Conservation (phyloP, 2,888 invertebrate genomes). For the Callinectes sapidus region DNA sequence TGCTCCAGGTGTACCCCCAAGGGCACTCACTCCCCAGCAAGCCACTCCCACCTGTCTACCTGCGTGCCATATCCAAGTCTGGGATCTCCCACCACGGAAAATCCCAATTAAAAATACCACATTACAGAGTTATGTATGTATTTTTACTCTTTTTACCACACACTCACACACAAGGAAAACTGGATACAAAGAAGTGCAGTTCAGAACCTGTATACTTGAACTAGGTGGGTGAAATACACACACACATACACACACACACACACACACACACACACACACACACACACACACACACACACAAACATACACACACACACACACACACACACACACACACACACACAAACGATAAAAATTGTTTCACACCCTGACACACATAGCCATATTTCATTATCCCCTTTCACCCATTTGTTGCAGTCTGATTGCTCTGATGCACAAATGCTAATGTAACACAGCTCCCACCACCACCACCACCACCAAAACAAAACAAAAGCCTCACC, state of each 20-base stretch:
- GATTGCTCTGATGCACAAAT: background rate
- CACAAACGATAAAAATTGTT: background rate
- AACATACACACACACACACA: too few relatives aligned
- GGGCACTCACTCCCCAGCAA: background rate
- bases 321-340: too few relatives aligned
- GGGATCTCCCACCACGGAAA: background rate
- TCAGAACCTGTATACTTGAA: too few relatives aligned
- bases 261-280: too few relatives aligned
- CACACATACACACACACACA: too few relatives aligned
- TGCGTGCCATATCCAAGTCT: background rate
- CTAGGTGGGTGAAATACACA: too few relatives aligned
- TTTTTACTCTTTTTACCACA: background rate
- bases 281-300: too few relatives aligned
- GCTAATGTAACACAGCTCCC: background rate
- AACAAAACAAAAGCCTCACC: background rate
- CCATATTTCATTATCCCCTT: constrained; percentile 13
- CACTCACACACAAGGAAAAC: background rate
- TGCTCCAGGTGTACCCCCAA: background rate
- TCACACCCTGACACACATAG: background rate
- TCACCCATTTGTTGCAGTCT: background rate
- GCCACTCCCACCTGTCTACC: background rate
- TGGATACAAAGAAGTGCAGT: too few relatives aligned
- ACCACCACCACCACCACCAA: too few relatives aligned
- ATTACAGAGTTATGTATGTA: background rate
- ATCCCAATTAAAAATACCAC: background rate